Evolutionary conservation across 1,140 invertebrate species (phyloP), one percentile per base, ranked within the genome.

Genomic region (Drosophila athabasca): DNA sequence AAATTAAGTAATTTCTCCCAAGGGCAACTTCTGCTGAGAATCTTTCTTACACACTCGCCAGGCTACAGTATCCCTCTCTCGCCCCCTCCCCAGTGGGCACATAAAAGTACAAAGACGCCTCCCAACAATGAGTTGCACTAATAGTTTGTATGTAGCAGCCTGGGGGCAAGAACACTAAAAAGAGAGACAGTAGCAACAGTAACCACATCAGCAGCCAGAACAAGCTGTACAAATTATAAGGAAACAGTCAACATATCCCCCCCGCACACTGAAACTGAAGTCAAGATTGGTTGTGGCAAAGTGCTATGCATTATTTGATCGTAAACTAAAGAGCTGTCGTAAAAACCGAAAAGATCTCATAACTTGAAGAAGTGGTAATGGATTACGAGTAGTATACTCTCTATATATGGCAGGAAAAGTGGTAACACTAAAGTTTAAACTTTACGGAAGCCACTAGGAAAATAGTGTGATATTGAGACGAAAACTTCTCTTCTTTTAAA

Each of bases 1-100:
- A 85, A 85, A 90, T 87, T 82, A 81, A 90, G 84, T 85, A 85
- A 81, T 85, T 90, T 88, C 67, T 79, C 79, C 83, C 83, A 79
- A 65, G 76, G 79, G 83, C 80, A 84, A 72, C 62, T 76, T 71
- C 64, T 46, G 52, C 35, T 45, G 69, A 31, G 66, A 67, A 61
- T 60, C 62, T 78, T 55, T 68, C 6, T 53, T 46, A 57, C 68
- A 69, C 48, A 17, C 15, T 19, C 26, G 7, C 26, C 8, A 0
- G 17, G 17, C 51, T 44, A 57, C 26, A 26, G n/a, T n/a, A n/a
- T n/a, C n/a, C n/a, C n/a, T n/a, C n/a, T n/a, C n/a, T n/a, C n/a
- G 7, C 7, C 45, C 45, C 46, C 39, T 11, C n/a, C 24, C 41
- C 11, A 62, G 53, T 64, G 80, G 81, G 73, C 7, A 87, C 75